Conservation (phyloP, 2,888 invertebrate species). For the Hydraecia micacea region DNA sequence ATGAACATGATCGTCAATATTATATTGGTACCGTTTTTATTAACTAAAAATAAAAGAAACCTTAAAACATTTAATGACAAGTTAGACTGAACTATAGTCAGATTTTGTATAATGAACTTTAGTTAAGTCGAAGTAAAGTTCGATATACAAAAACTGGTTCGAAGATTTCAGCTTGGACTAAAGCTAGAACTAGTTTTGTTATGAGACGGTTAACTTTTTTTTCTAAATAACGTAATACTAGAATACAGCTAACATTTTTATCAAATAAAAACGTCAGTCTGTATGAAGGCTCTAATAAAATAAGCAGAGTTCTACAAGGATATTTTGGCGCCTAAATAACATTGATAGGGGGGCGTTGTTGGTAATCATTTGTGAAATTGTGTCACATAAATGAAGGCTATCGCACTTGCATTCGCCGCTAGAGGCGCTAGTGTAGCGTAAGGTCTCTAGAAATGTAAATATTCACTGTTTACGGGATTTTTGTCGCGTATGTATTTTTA, state of each 20-base stretch:
- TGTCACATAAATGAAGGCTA: background rate
- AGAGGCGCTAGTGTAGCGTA: background rate
- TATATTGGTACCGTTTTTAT: background rate
- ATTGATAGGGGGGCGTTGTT: background rate
- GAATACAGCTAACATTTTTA: constrained; percentile 33
- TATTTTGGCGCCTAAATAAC: background rate
- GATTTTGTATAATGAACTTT: background rate
- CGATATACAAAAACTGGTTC: background rate
- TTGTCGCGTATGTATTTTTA: background rate
- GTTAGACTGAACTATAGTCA: background rate
- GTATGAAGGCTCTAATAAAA: background rate
- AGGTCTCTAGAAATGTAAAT: background rate
- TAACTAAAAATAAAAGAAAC: background rate
- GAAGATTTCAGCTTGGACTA: background rate
- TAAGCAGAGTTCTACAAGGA: background rate
- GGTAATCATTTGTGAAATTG: background rate
- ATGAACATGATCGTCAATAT: background rate
- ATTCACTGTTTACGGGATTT: background rate
- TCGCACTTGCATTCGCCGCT: background rate
- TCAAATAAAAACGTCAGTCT: constrained; percentile 23
- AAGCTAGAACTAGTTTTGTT: background rate
- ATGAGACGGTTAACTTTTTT: background rate
- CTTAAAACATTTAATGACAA: background rate
- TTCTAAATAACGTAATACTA: background rate
- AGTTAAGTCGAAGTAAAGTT: background rate